phyloP scores from a whole-genome alignment of 2,888 invertebrate genomes.

The Pilophorus perplexus region DNA sequence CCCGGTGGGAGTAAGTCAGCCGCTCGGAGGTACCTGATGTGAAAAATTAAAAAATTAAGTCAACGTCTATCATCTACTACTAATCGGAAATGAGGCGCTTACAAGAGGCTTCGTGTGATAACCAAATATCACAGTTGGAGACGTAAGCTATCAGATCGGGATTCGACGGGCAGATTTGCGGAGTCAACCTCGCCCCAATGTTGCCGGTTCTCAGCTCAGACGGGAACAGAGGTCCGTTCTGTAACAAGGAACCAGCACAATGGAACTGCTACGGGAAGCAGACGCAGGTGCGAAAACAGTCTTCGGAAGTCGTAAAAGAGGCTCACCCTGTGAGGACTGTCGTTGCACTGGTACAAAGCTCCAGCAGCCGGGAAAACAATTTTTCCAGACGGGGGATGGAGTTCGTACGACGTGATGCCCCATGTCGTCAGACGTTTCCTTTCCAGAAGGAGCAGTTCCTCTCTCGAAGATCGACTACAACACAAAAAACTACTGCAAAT shows the following conservation, averaged over 20 bases:
- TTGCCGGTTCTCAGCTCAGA: slow-evolving; percentile 64
- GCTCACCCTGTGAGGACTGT: slow-evolving; percentile 66
- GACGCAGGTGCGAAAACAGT: neutral
- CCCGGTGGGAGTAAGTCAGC: slow-evolving; percentile 68
- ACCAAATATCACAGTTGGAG: slow-evolving; percentile 86
- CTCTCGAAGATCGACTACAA: slow-evolving; percentile 57
- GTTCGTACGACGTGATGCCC: slow-evolving; percentile 92
- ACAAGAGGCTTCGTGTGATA: slow-evolving; percentile 63
- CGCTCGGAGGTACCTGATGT: slow-evolving; percentile 65
- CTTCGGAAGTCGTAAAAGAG: no score
- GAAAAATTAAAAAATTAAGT: neutral
- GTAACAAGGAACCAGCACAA: slow-evolving; percentile 44
- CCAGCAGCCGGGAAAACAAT: slow-evolving; percentile 89
- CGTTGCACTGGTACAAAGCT: slow-evolving; percentile 80
- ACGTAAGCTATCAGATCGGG: slow-evolving; percentile 84
- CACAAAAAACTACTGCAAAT: no score
- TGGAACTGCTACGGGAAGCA: neutral
- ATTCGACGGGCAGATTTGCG: slow-evolving; percentile 78
- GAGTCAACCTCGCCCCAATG: slow-evolving; percentile 70
- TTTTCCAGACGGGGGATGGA: slow-evolving; percentile 75
- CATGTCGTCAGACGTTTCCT: slow-evolving; percentile 85
- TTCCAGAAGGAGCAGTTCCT: slow-evolving; percentile 88
- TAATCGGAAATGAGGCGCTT: no score
- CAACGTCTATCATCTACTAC: no score
- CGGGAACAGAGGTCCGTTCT: slow-evolving; percentile 66